phyloP scores from a whole-genome alignment of 2,888 invertebrate species.

The Drosophila prostipennis region DNA sequence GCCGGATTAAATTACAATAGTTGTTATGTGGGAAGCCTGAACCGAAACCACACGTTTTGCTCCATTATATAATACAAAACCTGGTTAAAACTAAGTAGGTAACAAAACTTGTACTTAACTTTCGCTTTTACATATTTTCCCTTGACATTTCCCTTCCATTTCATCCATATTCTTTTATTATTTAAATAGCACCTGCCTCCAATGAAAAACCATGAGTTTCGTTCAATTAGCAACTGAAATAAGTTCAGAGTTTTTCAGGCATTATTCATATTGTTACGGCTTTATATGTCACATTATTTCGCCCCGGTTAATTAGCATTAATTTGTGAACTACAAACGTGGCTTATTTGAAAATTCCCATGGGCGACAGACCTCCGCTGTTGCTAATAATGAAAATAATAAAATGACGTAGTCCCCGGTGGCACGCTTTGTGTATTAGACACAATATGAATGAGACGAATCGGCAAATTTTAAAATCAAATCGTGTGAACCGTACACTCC shows the following conservation, averaged over 20 bases:
- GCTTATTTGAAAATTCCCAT: slow-evolving; percentile 15
- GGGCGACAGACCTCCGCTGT: neutral
- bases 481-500: neutral
- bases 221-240: slow-evolving; percentile 22
- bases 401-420: slow-evolving; percentile 6
- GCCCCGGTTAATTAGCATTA: slow-evolving; percentile 10
- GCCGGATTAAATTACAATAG: slow-evolving; percentile 32
- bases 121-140: neutral
- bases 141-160: neutral
- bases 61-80: slow-evolving; percentile 3
- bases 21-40: slow-evolving; percentile 26
- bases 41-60: slow-evolving; percentile 10
- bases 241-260: neutral
- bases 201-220: neutral
- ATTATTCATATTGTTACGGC: neutral
- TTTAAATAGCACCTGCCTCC: neutral
- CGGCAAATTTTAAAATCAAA: neutral
- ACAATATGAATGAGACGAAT: neutral
- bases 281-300: neutral
- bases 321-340: slow-evolving; percentile 18
- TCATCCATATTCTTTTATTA: neutral
- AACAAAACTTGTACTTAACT: neutral
- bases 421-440: slow-evolving; percentile 24
- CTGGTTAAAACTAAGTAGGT: neutral
- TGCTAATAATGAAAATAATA: slow-evolving; percentile 15